Conservation (phyloP, 2,888 invertebrate species). For the Athalia rosae region DNA sequence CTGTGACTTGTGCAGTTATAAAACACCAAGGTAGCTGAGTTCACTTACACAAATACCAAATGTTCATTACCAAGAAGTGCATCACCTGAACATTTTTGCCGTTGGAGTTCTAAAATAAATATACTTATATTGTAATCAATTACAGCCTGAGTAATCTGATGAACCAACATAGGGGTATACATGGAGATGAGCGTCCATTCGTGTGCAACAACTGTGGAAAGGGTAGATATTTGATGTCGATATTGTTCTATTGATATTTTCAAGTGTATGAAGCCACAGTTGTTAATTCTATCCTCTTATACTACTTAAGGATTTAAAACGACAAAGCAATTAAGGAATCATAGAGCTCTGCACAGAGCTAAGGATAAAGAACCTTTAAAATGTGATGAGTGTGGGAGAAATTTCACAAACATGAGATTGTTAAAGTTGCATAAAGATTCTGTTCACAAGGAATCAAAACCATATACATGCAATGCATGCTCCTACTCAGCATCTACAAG, state of each 20-base stretch:
- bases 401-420: slow-evolving; percentile 76
- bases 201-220: slow-evolving; percentile 83
- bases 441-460: slow-evolving; percentile 82
- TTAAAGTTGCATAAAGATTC: slow-evolving; percentile 77
- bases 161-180: slow-evolving; percentile 85
- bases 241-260: too few relatives aligned
- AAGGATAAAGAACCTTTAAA: slow-evolving; percentile 58
- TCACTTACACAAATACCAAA: neutral
- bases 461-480: slow-evolving; percentile 82
- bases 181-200: slow-evolving; percentile 80
- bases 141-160: slow-evolving; percentile 81
- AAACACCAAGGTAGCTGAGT: slow-evolving; percentile 73
- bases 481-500: slow-evolving; percentile 81
- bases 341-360: slow-evolving; percentile 79
- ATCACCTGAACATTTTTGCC: neutral
- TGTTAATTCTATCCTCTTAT: neutral
- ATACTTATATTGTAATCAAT: neutral
- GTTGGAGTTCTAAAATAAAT: neutral
- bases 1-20: slow-evolving; percentile 85
- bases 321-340: slow-evolving; percentile 85
- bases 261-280: too few relatives aligned
- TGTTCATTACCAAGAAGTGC: neutral
- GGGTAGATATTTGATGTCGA: slow-evolving; percentile 58
- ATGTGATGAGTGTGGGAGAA: slow-evolving; percentile 79
- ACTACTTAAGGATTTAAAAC: slow-evolving; percentile 80